phyloP scores from a whole-genome alignment of 1,140 invertebrate species.

The Pomacea maculata region DNA sequence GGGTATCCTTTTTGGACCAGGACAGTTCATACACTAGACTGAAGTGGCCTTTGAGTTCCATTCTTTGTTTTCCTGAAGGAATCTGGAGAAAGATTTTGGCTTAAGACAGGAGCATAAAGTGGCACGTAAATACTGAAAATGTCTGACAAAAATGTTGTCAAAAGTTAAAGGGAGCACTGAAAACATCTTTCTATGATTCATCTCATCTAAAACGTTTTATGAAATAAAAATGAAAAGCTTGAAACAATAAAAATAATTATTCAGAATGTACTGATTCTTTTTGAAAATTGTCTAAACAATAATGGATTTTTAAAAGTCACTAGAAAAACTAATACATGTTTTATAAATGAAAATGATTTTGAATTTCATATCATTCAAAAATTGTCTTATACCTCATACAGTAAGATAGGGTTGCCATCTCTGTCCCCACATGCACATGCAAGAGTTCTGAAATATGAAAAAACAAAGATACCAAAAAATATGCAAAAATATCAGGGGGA shows the following conservation, averaged over 20 bases:
- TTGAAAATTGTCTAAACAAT: too few relatives aligned
- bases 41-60: constrained; percentile 68
- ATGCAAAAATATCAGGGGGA: not conserved
- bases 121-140: not conserved
- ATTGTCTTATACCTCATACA: constrained; percentile 59
- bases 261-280: too few relatives aligned
- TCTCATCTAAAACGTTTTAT: too few relatives aligned
- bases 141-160: too few relatives aligned
- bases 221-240: too few relatives aligned
- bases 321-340: not conserved
- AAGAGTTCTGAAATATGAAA: constrained; percentile 46
- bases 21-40: constrained; percentile 73
- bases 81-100: constrained; percentile 40
- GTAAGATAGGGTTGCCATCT: constrained; percentile 57
- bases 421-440: constrained; percentile 63
- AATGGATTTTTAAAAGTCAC: too few relatives aligned
- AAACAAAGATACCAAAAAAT: not conserved
- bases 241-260: too few relatives aligned
- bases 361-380: not conserved
- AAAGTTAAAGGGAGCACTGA: too few relatives aligned
- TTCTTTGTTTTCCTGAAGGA: constrained; percentile 54
- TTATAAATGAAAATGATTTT: not conserved
- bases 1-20: constrained; percentile 71
- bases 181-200: too few relatives aligned
- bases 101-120: too few relatives aligned